Evolutionary conservation across 37 sponge, comb jelly and placozoan species (phyloP), one percentile per base, ranked within the genome.

Genomic region (Beroe ovata): DNA sequence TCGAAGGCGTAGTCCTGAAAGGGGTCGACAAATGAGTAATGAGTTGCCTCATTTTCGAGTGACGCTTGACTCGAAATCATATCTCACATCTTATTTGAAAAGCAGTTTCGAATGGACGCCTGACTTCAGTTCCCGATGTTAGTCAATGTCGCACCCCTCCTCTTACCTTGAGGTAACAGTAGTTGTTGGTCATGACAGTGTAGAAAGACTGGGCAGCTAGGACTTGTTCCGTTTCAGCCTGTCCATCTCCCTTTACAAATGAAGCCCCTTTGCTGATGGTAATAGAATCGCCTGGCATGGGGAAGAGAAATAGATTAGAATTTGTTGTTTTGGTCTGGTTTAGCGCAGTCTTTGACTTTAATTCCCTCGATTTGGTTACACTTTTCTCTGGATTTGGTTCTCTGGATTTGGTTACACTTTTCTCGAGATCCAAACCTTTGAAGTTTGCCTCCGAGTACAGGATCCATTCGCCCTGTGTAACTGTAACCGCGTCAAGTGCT

Each of bases 121-220:
- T 18, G 59, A 58, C 16, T 58, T 19, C 11, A 58, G 59, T 58
- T 18, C n/a, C n/a, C n/a, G n/a, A n/a, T n/a, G n/a, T 11, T 58
- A 18, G 18, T 58, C 59, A 19, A 18, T 19, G 18, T n/a, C n/a
- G n/a, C n/a, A n/a, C n/a, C n/a, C n/a, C n/a, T n/a, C n/a, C n/a
- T n/a, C 19, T 29, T 29, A 69, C 71, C 71, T 77, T 33, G 23
- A 77, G 42, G n/a, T 77, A 42, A 42, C 84, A 77, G 47, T 22
- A 77, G 54, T 32, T 35, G 84, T 77, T 77, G 54, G 84, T 30
- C 22, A 77, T 32, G 41, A 42, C 54, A 4, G 84, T 35, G 84
- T 77, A 77, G 84, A 28, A 77, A 40, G 84, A 77, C 54, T 77
- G 21, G 54, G 84, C 84, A 21, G 54, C 54, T 14, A 77, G 47